Evolutionary conservation across 1,140 invertebrate genomes (phyloP).

Genomic region (Cydia strobilella): DNA sequence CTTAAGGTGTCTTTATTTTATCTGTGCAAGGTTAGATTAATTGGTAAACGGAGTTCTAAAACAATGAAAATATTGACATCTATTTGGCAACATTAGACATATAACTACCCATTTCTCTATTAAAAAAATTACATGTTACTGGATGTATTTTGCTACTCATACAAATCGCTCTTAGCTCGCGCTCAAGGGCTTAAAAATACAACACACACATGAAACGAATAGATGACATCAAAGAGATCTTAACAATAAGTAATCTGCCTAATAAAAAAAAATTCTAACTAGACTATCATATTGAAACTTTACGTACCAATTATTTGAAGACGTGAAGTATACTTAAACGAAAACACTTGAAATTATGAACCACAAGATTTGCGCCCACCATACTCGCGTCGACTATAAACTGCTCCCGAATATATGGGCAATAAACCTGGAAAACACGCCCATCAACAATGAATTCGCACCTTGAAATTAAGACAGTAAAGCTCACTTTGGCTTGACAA

Average conservation of each 20-base stretch:
- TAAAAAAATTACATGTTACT: too few relatives aligned
- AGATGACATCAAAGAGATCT: too few relatives aligned
- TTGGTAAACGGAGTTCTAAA: neutral
- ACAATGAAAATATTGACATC: neutral
- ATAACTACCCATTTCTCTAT: too few relatives aligned
- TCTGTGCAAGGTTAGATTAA: neutral
- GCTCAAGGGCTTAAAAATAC: too few relatives aligned
- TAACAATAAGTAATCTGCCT: too few relatives aligned
- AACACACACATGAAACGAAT: too few relatives aligned
- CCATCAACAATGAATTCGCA: constrained; percentile 28
- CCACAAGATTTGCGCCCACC: constrained; percentile 43
- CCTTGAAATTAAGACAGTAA: constrained; percentile 25
- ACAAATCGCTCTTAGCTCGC: too few relatives aligned
- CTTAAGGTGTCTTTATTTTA: neutral
- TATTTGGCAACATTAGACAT: too few relatives aligned
- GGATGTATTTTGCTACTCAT: too few relatives aligned
- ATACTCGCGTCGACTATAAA: constrained; percentile 40
- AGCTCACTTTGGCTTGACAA: constrained; percentile 33
- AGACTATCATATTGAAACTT: neutral
- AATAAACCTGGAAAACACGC: constrained; percentile 46
- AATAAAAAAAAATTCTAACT: too few relatives aligned
- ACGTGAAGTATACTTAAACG: neutral
- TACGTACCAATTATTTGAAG: neutral
- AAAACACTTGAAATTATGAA: constrained; percentile 47
- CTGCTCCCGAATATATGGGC: constrained; percentile 51